Conservation (phyloP, 2,113 vertebrate genomes). For the Brienomyrus longianalis region DNA sequence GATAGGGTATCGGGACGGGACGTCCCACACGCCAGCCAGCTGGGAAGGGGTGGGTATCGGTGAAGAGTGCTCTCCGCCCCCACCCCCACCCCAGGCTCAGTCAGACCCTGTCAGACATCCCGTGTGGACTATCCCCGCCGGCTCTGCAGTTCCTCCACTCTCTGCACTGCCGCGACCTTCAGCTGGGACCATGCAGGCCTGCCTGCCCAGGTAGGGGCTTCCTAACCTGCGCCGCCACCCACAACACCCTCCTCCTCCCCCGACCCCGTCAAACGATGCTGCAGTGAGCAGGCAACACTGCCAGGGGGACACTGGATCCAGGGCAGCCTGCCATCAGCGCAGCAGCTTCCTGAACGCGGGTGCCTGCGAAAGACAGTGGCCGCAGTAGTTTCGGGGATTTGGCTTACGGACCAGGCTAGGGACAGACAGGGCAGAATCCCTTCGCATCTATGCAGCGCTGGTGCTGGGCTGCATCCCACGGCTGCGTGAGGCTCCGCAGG, state of each 20-base stretch:
- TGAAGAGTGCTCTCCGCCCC: slow-evolving; percentile 27
- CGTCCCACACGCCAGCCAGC: slow-evolving; percentile 21
- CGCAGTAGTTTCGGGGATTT: not conserved
- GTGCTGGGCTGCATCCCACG: not conserved
- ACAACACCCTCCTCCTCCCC: not conserved
- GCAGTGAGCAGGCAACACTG: not conserved
- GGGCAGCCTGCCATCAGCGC: not conserved
- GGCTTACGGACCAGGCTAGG: not conserved
- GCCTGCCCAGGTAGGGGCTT: slow-evolving; percentile 52
- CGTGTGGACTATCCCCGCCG: slow-evolving; percentile 38
- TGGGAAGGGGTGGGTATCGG: not conserved
- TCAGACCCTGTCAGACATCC: slow-evolving; percentile 26
- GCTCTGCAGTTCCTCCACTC: slow-evolving; percentile 42
- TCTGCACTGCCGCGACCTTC: slow-evolving; percentile 36
- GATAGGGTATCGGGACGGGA: slow-evolving; percentile 30
- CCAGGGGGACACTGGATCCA: not conserved
- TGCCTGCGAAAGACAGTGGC: not conserved
- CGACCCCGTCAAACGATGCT: too few relatives aligned
- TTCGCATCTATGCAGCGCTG: not conserved
- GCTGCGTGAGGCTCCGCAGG: not conserved
- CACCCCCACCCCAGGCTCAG: slow-evolving; percentile 16
- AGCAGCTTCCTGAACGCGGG: not conserved
- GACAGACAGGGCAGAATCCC: not conserved
- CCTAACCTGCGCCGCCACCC: slow-evolving; percentile 20
- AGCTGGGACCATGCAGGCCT: slow-evolving; percentile 52